Evolutionary conservation across 2,888 invertebrate species (phyloP).

Genomic region (Protonemura montana): DNA sequence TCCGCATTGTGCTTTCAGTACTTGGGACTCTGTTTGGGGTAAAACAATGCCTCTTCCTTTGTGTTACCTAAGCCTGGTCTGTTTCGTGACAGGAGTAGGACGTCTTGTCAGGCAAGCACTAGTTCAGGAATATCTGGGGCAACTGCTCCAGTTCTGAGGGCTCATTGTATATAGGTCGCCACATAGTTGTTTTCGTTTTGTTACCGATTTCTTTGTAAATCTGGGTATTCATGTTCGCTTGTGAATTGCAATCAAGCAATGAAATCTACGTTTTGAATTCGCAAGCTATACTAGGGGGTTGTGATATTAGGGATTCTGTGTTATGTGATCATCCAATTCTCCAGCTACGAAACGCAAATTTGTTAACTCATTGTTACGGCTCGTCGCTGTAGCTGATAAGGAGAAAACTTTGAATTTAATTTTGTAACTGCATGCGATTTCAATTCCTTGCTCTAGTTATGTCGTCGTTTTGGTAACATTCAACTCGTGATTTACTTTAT

Average conservation of each 20-base stretch:
- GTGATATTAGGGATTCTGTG: too few species aligned
- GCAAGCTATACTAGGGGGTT: too few species aligned
- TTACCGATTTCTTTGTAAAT: neutral
- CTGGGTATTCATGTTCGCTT: neutral
- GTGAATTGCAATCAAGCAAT: neutral
- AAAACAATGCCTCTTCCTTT: neutral
- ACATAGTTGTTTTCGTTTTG: neutral
- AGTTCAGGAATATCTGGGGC: slow-evolving; percentile 38
- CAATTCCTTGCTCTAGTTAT: too few species aligned
- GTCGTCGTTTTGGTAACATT: too few species aligned
- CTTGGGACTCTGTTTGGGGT: neutral
- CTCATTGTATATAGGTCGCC: neutral
- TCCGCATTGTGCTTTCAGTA: neutral
- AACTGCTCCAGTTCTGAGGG: slow-evolving; percentile 21
- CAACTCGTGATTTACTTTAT: too few species aligned
- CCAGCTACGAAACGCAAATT: too few species aligned
- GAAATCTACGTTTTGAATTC: neutral
- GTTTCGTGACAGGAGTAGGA: neutral
- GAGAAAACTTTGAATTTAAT: too few species aligned
- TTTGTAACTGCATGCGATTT: too few species aligned
- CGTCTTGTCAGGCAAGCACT: neutral
- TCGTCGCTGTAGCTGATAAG: too few species aligned
- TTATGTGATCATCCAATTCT: too few species aligned
- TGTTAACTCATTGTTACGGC: too few species aligned
- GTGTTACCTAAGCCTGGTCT: neutral